Base-by-base conservation (phyloP, 2,113 vertebrate genomes). In the Fulica atra region DNA sequence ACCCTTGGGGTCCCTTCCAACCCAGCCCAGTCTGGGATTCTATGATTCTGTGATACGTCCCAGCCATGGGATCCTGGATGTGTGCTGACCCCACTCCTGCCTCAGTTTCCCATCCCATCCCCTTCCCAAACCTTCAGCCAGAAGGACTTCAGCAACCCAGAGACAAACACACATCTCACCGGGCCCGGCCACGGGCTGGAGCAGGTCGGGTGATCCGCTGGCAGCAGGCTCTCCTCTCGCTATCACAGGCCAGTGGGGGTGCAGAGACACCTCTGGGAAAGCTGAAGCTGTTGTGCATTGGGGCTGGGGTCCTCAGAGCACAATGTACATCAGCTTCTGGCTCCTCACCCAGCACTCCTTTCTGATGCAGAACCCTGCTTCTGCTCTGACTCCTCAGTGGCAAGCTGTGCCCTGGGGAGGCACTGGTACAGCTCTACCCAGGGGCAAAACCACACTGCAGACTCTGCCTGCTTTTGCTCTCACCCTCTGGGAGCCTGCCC, bases 401-500 rank as follows among this genome's bases (percentile, higher is more conserved):
- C 57, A 13, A 51, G 40, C 29, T 65, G 11, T 53, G 72, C 48
- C 33, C 23, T 2, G 3, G 16, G 24, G 10, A 74, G 13, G 77
- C 35, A 46, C 28, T 3, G 5, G 19, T 13, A 16, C 8, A 28
- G 14, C 23, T 33, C 57, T 3, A 71, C n/a, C 29, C 60, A 76
- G n/a, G n/a, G 46, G 54, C 7, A 70, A 76, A 92, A 68, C 16
- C 63, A 29, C 8, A 11, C 1, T 38, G 35, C 16, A 61, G 29
- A 14, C 40, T 80, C 66, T 35, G 36, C 35, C 31, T 20, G 50
- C 31, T 10, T 36, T 61, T 74, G 46, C 21, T 71, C 76, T 74
- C 0, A 0, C 21, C 9, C 14, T 12, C 17, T 21, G 5, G 48
- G 21, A 82, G 7, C 38, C 57, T 76, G 48, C 38, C 65, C 0